A percentile compares a stretch with the other conserved stretches of the same genome.
Conservation (phyloP, 2,797 vertebrate species). For the Onychomys arenicola region DNA sequence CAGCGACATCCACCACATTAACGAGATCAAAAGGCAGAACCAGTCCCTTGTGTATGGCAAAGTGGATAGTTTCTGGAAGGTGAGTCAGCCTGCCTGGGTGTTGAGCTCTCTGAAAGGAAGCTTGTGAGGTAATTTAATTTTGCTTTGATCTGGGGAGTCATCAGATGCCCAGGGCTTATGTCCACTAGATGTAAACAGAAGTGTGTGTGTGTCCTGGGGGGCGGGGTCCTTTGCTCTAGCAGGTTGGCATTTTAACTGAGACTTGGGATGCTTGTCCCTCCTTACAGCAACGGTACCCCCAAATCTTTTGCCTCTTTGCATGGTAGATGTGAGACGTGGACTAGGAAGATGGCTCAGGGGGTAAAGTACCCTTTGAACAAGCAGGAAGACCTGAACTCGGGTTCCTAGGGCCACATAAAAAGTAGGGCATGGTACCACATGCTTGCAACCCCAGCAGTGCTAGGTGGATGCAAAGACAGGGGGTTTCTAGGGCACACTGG, state of each 20-base stretch:
- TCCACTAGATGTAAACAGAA: slow-evolving; percentile 66
- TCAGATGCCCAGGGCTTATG: slow-evolving; percentile 69
- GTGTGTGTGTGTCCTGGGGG: no score
- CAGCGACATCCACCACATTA: slow-evolving; percentile 97
- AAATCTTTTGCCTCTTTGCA: background rate
- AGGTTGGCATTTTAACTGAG: slow-evolving; percentile 20
- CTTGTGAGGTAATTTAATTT: slow-evolving; percentile 73
- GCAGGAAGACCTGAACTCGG: background rate
- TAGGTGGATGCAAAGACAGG: background rate
- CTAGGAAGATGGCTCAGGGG: background rate
- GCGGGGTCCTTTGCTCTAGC: background rate
- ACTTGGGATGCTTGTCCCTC: background rate
- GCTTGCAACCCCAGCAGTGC: background rate
- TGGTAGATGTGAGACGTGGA: background rate
- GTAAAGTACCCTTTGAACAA: background rate
- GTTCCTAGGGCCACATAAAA: background rate
- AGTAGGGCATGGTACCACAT: background rate
- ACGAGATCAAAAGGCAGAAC: slow-evolving; percentile 98
- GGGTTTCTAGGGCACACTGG: background rate
- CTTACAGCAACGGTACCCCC: background rate
- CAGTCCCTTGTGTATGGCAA: slow-evolving; percentile 99
- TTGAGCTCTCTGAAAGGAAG: background rate
- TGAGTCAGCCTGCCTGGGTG: slow-evolving; percentile 81
- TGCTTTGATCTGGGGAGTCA: slow-evolving; percentile 72
- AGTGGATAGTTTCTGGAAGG: slow-evolving; percentile 99